Evolutionary conservation across 2,888 invertebrate species (phyloP).

Genomic region (Frankliniella fusca): DNA sequence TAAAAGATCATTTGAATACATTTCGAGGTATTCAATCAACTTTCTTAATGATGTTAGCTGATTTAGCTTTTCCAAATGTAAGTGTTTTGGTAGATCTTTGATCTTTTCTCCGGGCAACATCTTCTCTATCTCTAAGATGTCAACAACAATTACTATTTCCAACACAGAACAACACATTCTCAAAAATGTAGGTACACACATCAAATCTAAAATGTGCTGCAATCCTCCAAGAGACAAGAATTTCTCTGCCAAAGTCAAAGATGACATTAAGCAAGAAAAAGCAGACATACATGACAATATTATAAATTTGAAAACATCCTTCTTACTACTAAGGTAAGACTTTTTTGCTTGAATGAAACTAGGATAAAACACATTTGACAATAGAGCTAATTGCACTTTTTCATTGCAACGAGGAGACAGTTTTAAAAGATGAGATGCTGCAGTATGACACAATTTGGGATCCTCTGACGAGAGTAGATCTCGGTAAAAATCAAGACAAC

Average conservation of each 20-base stretch:
- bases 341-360: constrained; percentile 56
- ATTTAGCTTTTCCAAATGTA: not conserved
- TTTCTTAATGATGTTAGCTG: not conserved
- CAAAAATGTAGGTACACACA: constrained; percentile 54
- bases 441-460: constrained; percentile 53
- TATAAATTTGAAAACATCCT: constrained; percentile 55
- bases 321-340: constrained; percentile 50
- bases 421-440: constrained; percentile 57
- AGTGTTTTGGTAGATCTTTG: constrained; percentile 36
- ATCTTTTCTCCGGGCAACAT: constrained; percentile 40
- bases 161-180: constrained; percentile 58
- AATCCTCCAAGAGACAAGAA: constrained; percentile 58
- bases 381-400: constrained; percentile 55
- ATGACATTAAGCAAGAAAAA: constrained; percentile 56
- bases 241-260: constrained; percentile 55
- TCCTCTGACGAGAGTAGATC: constrained; percentile 56
- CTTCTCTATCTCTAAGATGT: constrained; percentile 51
- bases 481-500: constrained; percentile 57
- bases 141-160: constrained; percentile 58
- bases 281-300: constrained; percentile 58
- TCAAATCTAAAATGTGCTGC: constrained; percentile 54
- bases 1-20: not conserved
- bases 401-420: constrained; percentile 55
- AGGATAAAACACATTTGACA: constrained; percentile 59
- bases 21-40: not conserved